phyloP scores from a whole-genome alignment of 2,888 invertebrate genomes.

The Sturmia bella region DNA sequence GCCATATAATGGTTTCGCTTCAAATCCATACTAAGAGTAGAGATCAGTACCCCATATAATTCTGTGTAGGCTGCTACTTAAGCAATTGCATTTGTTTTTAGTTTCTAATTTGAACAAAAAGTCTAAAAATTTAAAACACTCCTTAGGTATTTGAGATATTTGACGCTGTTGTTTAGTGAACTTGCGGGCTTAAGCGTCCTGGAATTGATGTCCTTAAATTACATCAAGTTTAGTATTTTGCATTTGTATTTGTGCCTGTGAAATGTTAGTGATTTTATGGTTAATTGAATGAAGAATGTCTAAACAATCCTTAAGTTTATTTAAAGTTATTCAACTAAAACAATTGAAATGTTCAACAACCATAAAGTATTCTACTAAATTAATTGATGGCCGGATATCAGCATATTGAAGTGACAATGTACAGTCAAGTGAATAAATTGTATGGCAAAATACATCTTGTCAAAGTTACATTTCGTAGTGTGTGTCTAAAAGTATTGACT shows the following conservation, averaged over 20 bases:
- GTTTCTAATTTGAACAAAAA: too few relatives aligned
- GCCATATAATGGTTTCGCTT: too few relatives aligned
- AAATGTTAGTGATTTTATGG: constrained; percentile 60
- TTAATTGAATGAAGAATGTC: constrained; percentile 55
- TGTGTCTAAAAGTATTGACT: too few relatives aligned
- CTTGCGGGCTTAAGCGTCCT: background rate
- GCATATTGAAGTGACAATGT: background rate
- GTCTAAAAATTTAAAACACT: too few relatives aligned
- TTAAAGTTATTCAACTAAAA: constrained; percentile 46
- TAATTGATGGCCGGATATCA: constrained; percentile 41
- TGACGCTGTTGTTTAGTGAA: too few relatives aligned
- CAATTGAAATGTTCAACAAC: constrained; percentile 44
- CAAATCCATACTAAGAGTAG: too few relatives aligned
- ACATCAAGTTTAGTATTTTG: background rate
- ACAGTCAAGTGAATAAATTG: background rate
- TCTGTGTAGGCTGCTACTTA: too few relatives aligned
- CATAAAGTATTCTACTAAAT: constrained; percentile 23
- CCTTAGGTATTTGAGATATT: too few relatives aligned
- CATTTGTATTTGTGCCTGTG: constrained; percentile 13
- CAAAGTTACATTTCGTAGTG: too few relatives aligned
- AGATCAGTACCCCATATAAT: too few relatives aligned
- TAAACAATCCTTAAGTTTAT: constrained; percentile 51
- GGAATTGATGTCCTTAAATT: background rate
- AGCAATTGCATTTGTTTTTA: too few relatives aligned
- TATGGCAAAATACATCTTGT: too few relatives aligned